Conservation (phyloP, 2,888 invertebrate species). For the Drosophila kambysellisi region DNA sequence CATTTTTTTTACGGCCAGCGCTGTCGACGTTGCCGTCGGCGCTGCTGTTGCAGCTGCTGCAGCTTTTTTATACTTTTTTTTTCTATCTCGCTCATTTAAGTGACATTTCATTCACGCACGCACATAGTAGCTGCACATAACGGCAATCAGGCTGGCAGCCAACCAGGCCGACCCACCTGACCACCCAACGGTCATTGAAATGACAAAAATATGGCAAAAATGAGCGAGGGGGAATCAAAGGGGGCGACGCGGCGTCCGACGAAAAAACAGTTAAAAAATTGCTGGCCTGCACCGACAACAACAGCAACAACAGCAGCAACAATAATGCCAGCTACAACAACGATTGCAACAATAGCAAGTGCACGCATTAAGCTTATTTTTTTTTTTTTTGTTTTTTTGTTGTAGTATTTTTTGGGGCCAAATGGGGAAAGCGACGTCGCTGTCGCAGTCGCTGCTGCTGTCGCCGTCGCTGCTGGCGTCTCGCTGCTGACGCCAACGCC, state of each 20-base stretch:
- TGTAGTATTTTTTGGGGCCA: conserved; percentile 62
- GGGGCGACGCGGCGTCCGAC: conserved; percentile 10
- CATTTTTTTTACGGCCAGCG: conserved; percentile 62
- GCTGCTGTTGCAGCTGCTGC: conserved; percentile 35
- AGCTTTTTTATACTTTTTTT: conserved; percentile 62
- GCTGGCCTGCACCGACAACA: conserved; percentile 66
- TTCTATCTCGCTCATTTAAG: conserved; percentile 79
- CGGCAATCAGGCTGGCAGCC: conserved; percentile 62
- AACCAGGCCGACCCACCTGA: conserved; percentile 42
- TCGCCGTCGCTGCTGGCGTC: conserved; percentile 29
- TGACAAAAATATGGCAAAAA: conserved; percentile 75
- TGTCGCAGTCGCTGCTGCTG: conserved; percentile 44
- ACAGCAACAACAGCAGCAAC: conserved; percentile 23
- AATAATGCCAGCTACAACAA: conserved; percentile 23
- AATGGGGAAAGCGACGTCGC: conserved; percentile 60
- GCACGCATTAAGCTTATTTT: conserved; percentile 75
- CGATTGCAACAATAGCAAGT: conserved; percentile 62
- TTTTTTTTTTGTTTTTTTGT: conserved; percentile 54
- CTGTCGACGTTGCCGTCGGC: conserved; percentile 42
- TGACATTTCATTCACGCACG: conserved; percentile 74
- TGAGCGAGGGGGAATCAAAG: conserved; percentile 22
- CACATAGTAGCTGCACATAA: conserved; percentile 55
- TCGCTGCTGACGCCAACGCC: conserved; percentile 51
- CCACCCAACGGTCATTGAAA: conserved; percentile 71
- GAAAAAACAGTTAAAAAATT: conserved; percentile 69